Base-by-base conservation (phyloP, 2,113 vertebrate genomes). In the Erythrolamprus reginae region DNA sequence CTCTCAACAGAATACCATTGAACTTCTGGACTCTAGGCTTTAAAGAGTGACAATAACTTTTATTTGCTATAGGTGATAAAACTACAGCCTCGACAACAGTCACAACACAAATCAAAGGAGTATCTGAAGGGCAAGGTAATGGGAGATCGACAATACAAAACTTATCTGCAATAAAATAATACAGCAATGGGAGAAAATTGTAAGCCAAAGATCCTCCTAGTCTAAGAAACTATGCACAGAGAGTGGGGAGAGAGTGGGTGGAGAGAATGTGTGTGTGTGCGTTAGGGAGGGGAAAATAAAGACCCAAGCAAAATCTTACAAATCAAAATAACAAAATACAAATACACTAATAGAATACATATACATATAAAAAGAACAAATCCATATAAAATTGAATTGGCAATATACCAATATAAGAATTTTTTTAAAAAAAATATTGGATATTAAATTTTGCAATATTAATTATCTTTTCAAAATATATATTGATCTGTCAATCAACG, bases 1-100 rank as follows among this genome's bases (percentile, higher is more conserved):
- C 92, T 93, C 95, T 96, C 96, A 95, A 91, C 92, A 93, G 33
- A 91, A 88, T 93, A 86, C 92, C 94, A 91, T 92, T 96, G 96
- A 97, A 96, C 95, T 95, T 96, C 92, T 61, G 94, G 93, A 91
- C 85, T 94, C 92, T 91, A 96, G 96, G 96, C 92, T 97, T 96
- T 97, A 96, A 97, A 95, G 90, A 93, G 86, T 88, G 87, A 92
- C 96, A 95, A 96, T 97, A 96, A 96, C 95, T 97, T 96, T 96
- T 96, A 96, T 97, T 97, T 95, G 95, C 96, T 95, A 96, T 94
- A 91, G 94, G 92, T 92, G 96, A 96, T 97, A 98, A 97, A 97
- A 92, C 84, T 89, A n/a, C 84, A 96, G 93, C 96, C 94, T 96
- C 95, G 95, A 96, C 94, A 96, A 92, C 89, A 96, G 95, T 93